A percentile compares a stretch with the other conserved stretches of the same genome.
Evolutionary conservation across 2,888 invertebrate genomes (phyloP).

Genomic region (Trissonchulus latispiculum): DNA sequence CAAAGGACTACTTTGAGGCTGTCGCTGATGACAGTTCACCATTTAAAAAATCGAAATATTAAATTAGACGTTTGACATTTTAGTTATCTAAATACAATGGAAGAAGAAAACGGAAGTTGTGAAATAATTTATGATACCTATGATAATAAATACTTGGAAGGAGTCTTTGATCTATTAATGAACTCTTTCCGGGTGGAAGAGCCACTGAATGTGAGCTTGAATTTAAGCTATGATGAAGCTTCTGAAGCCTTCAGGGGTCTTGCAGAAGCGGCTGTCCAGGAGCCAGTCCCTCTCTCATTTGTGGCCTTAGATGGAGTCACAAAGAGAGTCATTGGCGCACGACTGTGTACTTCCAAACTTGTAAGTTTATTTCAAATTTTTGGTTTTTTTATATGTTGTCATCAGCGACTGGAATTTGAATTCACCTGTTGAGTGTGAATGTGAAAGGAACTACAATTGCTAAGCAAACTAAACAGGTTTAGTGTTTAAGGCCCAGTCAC

Average conservation of each 20-base stretch:
- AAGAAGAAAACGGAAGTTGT: too few species aligned
- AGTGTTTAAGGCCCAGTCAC: too few species aligned
- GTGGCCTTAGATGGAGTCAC: neutral
- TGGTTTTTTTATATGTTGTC: too few species aligned
- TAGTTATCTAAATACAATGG: too few species aligned
- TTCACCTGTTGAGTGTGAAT: too few species aligned
- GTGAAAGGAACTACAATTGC: too few species aligned
- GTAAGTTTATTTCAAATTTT: neutral
- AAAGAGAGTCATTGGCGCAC: neutral
- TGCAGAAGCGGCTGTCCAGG: neutral
- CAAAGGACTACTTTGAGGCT: too few species aligned
- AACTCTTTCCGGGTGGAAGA: conserved; percentile 7
- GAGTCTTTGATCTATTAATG: neutral
- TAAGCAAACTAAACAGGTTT: too few species aligned
- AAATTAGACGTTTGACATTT: too few species aligned
- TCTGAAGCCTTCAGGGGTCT: neutral
- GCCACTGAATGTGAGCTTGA: neutral
- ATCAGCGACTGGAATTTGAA: too few species aligned
- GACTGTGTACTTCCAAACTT: neutral
- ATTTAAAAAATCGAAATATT: too few species aligned
- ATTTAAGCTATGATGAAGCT: neutral
- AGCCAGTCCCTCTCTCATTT: neutral
- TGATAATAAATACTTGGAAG: neutral
- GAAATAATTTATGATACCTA: neutral
- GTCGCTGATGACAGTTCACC: too few species aligned